These are phyloP conservation scores for Oreohelix idahoensis DNA, from an alignment of 1,140 invertebrate genomes.

Conservation along the genomic window DNA sequence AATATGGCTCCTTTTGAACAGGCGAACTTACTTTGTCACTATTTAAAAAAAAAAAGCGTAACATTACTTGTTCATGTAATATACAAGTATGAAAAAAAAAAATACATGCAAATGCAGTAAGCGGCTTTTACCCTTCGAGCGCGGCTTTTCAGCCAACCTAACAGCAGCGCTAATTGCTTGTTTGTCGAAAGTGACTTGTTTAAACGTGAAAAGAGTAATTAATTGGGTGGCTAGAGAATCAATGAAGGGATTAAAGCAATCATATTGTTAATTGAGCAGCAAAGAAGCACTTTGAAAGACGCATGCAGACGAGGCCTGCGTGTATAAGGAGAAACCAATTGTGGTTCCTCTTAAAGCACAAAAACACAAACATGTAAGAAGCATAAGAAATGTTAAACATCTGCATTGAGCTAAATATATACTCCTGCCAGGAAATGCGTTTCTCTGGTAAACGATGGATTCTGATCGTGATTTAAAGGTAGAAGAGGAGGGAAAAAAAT, in stretches of 20 bases:
- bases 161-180: background rate
- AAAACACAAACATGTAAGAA: too few relatives aligned
- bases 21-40: background rate
- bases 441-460: background rate
- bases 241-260: background rate
- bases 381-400: background rate
- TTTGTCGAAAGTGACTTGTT: background rate
- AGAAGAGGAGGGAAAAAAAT: too few relatives aligned
- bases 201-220: background rate
- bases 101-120: background rate
- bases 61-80: too few relatives aligned
- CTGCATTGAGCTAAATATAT: background rate
- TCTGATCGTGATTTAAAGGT: background rate
- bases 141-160: background rate
- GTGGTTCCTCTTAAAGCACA: too few relatives aligned
- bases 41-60: background rate
- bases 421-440: background rate
- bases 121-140: background rate
- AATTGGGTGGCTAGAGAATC: background rate
- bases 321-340: background rate
- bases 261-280: background rate
- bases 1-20: background rate
- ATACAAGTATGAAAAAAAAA: background rate
- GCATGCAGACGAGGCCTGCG: background rate
- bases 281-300: background rate